Evolutionary conservation across 2,113 vertebrate genomes (phyloP).

Genomic region (Lynx canadensis): DNA sequence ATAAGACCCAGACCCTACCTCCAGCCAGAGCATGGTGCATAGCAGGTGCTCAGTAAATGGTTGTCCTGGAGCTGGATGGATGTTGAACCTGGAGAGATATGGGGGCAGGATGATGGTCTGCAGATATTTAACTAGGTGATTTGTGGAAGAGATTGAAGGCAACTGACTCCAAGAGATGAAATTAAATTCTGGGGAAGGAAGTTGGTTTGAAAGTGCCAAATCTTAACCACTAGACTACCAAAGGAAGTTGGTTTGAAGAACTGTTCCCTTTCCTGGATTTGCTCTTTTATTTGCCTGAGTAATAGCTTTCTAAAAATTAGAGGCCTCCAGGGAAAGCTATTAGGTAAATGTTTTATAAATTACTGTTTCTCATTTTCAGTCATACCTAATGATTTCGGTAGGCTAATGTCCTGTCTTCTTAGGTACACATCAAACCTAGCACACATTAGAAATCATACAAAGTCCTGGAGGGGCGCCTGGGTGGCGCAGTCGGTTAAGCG

Average conservation of each 20-base stretch:
- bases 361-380: not conserved
- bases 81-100: not conserved
- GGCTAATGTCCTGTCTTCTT: not conserved
- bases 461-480: too few species aligned
- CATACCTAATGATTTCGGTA: not conserved
- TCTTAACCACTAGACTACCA: not conserved
- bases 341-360: not conserved
- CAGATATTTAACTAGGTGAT: slow-evolving; percentile 3
- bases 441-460: not conserved
- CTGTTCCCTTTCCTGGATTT: not conserved
- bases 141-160: not conserved
- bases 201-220: not conserved
- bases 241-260: slow-evolving; percentile 34
- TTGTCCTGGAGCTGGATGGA: not conserved
- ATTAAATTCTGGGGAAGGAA: slow-evolving; percentile 29
- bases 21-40: not conserved
- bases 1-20: not conserved
- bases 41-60: slow-evolving; percentile 30
- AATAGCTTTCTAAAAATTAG: slow-evolving; percentile 7
- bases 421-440: not conserved
- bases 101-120: not conserved
- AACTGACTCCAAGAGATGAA: not conserved
- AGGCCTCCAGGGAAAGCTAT: not conserved
- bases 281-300: not conserved
- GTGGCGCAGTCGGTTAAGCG: too few species aligned